Conservation (phyloP, 2,113 vertebrate genomes). For the Symphodus melops region DNA sequence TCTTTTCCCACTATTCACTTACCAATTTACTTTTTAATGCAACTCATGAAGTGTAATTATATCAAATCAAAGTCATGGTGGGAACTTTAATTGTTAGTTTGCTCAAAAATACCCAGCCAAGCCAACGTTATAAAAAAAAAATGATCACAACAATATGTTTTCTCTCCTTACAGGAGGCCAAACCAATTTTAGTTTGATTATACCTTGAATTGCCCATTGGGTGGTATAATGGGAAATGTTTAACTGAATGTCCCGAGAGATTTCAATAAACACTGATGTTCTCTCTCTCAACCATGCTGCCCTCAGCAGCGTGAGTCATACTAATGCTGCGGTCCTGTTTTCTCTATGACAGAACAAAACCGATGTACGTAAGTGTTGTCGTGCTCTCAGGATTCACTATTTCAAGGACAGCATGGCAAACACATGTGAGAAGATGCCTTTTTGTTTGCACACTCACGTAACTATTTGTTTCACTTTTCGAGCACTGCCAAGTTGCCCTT, state of each 20-base stretch:
- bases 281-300: not conserved
- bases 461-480: too few species aligned
- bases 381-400: not conserved
- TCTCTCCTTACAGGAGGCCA: conserved; percentile 6
- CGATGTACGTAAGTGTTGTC: conserved; percentile 6
- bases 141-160: not conserved
- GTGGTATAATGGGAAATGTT: conserved; percentile 20
- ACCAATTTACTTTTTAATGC: not conserved
- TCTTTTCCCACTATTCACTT: not conserved
- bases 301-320: not conserved
- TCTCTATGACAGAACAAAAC: not conserved
- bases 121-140: conserved; percentile 1
- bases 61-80: conserved; percentile 2
- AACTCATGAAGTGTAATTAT: too few species aligned
- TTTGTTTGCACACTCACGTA: too few species aligned
- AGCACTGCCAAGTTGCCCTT: too few species aligned
- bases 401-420: too few species aligned
- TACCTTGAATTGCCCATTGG: conserved; percentile 29
- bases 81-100: conserved; percentile 26
- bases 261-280: conserved; percentile 27
- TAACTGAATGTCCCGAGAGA: conserved; percentile 12
- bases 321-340: not conserved
- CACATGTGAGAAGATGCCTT: too few species aligned
- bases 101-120: not conserved
- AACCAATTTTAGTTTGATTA: conserved; percentile 21